Conservation (phyloP, 2,113 vertebrate species). For the Gallinago paraguaiae region DNA sequence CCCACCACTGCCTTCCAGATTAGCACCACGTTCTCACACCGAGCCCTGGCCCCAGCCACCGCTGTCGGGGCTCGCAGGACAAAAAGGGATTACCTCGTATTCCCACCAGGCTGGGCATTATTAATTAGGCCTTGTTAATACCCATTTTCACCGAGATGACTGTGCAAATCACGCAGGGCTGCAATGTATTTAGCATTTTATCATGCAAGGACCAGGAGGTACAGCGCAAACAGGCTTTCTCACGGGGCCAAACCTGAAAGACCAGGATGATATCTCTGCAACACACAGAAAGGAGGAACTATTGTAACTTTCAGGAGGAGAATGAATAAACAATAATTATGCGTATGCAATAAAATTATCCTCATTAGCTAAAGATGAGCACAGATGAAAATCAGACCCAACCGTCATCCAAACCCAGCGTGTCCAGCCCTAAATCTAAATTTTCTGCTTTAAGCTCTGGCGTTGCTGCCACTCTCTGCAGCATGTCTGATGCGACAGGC, state of each 20-base stretch:
- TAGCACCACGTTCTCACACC: background rate
- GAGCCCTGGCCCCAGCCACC: background rate
- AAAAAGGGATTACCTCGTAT: background rate
- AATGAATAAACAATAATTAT: slow-evolving; percentile 54
- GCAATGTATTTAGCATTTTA: background rate
- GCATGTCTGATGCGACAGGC: slow-evolving; percentile 9
- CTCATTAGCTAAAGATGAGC: slow-evolving; percentile 5
- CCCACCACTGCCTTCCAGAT: background rate
- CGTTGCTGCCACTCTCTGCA: background rate
- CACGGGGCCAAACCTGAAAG: slow-evolving; percentile 33
- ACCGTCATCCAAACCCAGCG: background rate
- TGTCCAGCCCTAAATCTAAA: background rate
- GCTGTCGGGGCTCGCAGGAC: background rate
- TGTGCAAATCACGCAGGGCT: fast-evolving
- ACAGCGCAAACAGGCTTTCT: background rate
- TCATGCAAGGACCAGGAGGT: background rate
- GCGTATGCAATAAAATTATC: background rate
- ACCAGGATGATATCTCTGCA: slow-evolving; percentile 20
- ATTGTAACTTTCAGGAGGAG: background rate
- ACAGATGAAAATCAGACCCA: background rate
- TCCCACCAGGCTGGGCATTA: too few species aligned
- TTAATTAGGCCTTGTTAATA: background rate
- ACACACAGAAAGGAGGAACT: background rate
- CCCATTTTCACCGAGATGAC: background rate
- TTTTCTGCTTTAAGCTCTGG: background rate